A percentile compares a stretch with the other conserved stretches of the same genome.
These are phyloP conservation scores for Pseudopleuronectes americanus DNA, from an alignment of 2,797 vertebrate species.

Conservation along the genomic window DNA sequence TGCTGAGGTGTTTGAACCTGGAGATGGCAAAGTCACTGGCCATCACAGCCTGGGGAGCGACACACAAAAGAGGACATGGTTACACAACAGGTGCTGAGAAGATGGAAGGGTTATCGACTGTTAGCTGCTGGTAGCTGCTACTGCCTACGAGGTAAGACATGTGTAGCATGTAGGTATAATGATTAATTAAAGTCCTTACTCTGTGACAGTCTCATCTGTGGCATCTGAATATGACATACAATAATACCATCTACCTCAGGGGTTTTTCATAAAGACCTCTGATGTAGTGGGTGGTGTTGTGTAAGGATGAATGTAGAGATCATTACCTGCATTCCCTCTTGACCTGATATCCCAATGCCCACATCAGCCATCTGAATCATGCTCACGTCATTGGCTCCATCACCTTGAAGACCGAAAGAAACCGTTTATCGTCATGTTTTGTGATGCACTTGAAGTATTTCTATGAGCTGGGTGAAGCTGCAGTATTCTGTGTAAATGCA, in stretches of 20 bases:
- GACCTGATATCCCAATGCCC: slow-evolving; percentile 93
- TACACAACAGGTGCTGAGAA: background rate
- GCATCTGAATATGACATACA: background rate
- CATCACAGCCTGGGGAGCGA: slow-evolving; percentile 90
- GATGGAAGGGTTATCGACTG: background rate
- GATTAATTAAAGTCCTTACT: no score
- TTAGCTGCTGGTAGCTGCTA: no score
- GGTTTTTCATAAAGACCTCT: background rate
- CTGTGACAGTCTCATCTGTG: no score
- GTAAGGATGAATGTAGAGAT: background rate
- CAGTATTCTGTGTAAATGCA: background rate
- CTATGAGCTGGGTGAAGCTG: background rate
- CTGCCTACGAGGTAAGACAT: no score
- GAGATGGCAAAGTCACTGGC: slow-evolving; percentile 96
- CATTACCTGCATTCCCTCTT: slow-evolving; percentile 97
- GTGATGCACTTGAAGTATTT: background rate
- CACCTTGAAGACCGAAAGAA: slow-evolving; percentile 81
- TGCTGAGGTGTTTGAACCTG: slow-evolving; percentile 91
- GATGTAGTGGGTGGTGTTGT: background rate
- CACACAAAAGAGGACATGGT: background rate
- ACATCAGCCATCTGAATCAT: slow-evolving; percentile 96
- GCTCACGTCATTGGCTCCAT: slow-evolving; percentile 97
- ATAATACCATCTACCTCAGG: background rate
- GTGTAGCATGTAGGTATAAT: background rate
- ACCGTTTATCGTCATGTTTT: background rate